Conservation (phyloP, 2,888 invertebrate species). For the Boloria euphrosyne region DNA sequence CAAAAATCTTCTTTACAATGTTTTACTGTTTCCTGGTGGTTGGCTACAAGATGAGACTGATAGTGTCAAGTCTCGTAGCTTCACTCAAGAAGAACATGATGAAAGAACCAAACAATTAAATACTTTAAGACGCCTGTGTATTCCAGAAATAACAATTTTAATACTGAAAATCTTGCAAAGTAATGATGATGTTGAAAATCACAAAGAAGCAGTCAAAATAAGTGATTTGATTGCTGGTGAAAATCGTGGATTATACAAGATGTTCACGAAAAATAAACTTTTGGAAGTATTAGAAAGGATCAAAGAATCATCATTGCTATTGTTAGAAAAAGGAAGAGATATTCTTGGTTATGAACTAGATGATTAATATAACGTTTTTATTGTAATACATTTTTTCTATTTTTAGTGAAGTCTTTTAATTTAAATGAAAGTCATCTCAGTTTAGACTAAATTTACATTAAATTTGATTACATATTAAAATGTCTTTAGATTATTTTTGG, state of each 20-base stretch:
- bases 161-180: conserved; percentile 90
- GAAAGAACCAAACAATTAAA: conserved; percentile 87
- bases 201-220: conserved; percentile 85
- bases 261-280: conserved; percentile 89
- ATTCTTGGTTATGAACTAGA: conserved; percentile 88
- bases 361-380: conserved; percentile 48
- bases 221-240: conserved; percentile 91
- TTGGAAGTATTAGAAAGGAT: conserved; percentile 89
- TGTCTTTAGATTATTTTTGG: too few species aligned
- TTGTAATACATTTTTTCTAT: conserved; percentile 60
- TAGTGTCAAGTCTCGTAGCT: conserved; percentile 71
- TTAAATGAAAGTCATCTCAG: conserved; percentile 11
- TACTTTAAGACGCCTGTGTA: conserved; percentile 89
- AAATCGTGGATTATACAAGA: conserved; percentile 89
- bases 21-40: conserved; percentile 93
- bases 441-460: too few species aligned
- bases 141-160: conserved; percentile 91
- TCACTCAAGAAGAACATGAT: conserved; percentile 69
- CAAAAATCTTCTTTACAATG: conserved; percentile 91
- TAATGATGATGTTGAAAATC: conserved; percentile 88
- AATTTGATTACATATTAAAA: too few species aligned
- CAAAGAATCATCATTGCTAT: conserved; percentile 88
- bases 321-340: conserved; percentile 90
- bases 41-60: conserved; percentile 91
- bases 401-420: conserved; percentile 49